Conservation (phyloP, 2,888 invertebrate species). For the Crioceris asparagi region DNA sequence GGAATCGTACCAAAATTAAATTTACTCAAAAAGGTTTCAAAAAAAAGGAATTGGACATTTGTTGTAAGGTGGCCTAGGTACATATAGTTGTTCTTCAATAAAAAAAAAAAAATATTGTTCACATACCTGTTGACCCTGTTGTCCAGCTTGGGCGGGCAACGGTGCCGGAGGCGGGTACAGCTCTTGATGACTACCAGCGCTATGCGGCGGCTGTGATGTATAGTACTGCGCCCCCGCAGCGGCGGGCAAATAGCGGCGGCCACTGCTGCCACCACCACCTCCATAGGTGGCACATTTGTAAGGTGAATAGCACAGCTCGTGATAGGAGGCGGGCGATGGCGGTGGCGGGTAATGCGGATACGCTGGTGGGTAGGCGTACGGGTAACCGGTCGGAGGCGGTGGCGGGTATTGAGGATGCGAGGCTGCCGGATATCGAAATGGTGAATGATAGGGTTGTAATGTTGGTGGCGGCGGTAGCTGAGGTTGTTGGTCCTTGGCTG, state of each 20-base stretch:
- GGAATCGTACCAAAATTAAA: too few relatives aligned
- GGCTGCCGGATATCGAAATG: conserved; percentile 40
- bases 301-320: conserved; percentile 44
- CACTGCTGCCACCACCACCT: neutral
- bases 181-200: neutral
- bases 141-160: conserved; percentile 29
- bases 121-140: conserved; percentile 30
- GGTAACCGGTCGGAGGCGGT: conserved; percentile 30
- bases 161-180: conserved; percentile 37
- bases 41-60: too few relatives aligned
- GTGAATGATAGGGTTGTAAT: conserved; percentile 33
- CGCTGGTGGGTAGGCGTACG: conserved; percentile 32
- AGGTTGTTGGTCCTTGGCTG: conserved; percentile 34
- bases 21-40: too few relatives aligned
- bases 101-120: too few relatives aligned
- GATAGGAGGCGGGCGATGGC: conserved; percentile 34
- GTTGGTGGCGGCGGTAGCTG: conserved; percentile 36
- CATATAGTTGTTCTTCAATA: too few relatives aligned
- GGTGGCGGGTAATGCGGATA: conserved; percentile 42
- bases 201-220: conserved; percentile 37
- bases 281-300: too few relatives aligned
- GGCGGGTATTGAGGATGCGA: conserved; percentile 39
- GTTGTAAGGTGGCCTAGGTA: too few relatives aligned
- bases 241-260: too few relatives aligned
- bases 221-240: too few relatives aligned